These are phyloP conservation scores for Gobio occitaniae DNA, from an alignment of 2,797 vertebrate genomes.

Conservation along the genomic window DNA sequence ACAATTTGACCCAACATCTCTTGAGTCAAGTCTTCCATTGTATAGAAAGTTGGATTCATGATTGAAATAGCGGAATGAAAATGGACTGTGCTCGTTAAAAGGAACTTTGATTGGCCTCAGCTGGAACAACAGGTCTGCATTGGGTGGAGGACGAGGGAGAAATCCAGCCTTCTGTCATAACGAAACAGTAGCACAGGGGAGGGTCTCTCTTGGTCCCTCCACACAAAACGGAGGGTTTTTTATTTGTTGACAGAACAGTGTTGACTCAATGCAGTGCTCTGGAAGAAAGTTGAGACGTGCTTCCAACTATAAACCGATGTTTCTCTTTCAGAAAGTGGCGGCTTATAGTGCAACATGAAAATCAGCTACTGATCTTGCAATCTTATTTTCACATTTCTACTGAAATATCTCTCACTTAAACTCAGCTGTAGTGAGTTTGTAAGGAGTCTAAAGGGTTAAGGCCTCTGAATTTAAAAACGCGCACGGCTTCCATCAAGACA, in stretches of 20 bases:
- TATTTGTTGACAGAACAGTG: slow-evolving; percentile 60
- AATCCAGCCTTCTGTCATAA: slow-evolving; percentile 36
- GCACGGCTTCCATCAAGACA: slow-evolving; percentile 64
- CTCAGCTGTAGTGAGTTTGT: neutral
- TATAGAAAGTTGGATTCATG: slow-evolving; percentile 66
- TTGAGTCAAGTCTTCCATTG: slow-evolving; percentile 22
- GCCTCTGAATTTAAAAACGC: slow-evolving; percentile 52
- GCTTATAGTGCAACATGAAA: slow-evolving; percentile 6
- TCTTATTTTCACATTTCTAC: neutral
- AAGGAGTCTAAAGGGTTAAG: slow-evolving; percentile 47
- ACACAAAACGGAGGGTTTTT: slow-evolving; percentile 59
- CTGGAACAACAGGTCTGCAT: slow-evolving; percentile 75
- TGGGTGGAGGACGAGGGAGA: slow-evolving; percentile 55
- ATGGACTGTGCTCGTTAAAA: slow-evolving; percentile 61
- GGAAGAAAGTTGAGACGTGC: slow-evolving; percentile 9
- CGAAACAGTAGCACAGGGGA: slow-evolving; percentile 46
- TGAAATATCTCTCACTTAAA: slow-evolving; percentile 14
- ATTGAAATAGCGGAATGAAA: slow-evolving; percentile 64
- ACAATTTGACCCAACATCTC: slow-evolving; percentile 24
- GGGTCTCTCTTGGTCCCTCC: slow-evolving; percentile 43
- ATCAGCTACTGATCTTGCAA: neutral
- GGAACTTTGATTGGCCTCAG: slow-evolving; percentile 72
- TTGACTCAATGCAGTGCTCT: slow-evolving; percentile 42
- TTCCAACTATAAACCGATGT: neutral
- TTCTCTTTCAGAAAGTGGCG: neutral